These are phyloP conservation scores for Ennomos quercinarius DNA, from an alignment of 2,888 invertebrate species.

Conservation along the genomic window DNA sequence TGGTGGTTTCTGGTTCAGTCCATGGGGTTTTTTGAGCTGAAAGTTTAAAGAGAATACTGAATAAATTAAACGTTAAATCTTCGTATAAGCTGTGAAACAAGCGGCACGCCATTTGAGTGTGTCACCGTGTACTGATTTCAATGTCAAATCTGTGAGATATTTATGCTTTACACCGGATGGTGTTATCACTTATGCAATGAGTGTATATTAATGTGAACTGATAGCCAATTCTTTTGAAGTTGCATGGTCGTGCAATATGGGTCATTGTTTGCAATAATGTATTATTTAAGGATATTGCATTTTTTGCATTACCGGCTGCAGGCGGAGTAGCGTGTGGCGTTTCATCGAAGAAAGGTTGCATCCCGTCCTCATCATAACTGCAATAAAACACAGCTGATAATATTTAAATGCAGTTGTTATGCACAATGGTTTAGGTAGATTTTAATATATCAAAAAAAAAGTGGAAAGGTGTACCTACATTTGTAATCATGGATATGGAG, in stretches of 20 bases:
- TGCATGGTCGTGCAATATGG: slow-evolving; percentile 19
- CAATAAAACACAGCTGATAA: slow-evolving; percentile 35
- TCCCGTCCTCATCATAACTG: slow-evolving; percentile 80
- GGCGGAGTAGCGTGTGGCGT: slow-evolving; percentile 81
- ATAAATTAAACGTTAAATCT: slow-evolving; percentile 54
- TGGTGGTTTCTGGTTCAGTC: slow-evolving; percentile 69
- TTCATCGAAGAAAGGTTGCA: slow-evolving; percentile 82
- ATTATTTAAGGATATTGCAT: slow-evolving; percentile 6
- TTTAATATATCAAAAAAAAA: too few species aligned
- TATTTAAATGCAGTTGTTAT: too few species aligned
- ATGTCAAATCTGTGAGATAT: slow-evolving; percentile 41
- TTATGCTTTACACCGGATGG: slow-evolving; percentile 57
- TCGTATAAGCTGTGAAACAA: slow-evolving; percentile 59
- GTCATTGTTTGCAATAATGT: not conserved
- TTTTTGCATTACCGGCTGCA: slow-evolving; percentile 66
- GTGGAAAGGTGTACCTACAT: too few species aligned
- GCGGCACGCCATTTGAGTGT: slow-evolving; percentile 58
- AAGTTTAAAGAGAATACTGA: slow-evolving; percentile 66
- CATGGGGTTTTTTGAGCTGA: slow-evolving; percentile 79
- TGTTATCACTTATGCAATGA: slow-evolving; percentile 62
- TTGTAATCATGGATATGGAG: too few species aligned
- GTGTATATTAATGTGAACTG: slow-evolving; percentile 34
- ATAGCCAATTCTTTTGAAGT: slow-evolving; percentile 26
- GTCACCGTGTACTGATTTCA: slow-evolving; percentile 51
- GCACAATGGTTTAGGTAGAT: not conserved